Evolutionary conservation across 2,888 invertebrate species (phyloP).

Genomic region (Chymomyza procnemis): DNA sequence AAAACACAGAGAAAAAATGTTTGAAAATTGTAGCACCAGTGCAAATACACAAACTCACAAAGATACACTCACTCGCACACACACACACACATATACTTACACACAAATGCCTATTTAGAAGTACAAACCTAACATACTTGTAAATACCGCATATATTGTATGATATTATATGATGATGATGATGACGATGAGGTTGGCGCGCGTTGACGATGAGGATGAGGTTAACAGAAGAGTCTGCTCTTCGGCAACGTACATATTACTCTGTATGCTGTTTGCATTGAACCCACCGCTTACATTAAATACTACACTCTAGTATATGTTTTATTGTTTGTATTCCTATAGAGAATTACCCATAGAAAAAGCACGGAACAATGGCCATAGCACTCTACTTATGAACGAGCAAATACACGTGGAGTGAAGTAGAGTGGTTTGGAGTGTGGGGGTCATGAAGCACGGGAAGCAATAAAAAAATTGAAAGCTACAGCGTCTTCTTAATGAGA

Average conservation of each 20-base stretch:
- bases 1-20: slow-evolving; percentile 27
- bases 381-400: neutral
- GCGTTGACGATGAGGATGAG: slow-evolving; percentile 6
- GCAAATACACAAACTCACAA: slow-evolving; percentile 31
- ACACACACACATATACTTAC: neutral
- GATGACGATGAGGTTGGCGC: too few species aligned
- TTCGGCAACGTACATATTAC: neutral
- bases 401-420: neutral
- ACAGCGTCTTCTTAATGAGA: neutral
- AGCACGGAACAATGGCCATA: neutral
- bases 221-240: neutral
- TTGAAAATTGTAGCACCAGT: slow-evolving; percentile 38
- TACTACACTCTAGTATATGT: neutral
- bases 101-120: neutral
- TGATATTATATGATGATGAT: slow-evolving; percentile 26
- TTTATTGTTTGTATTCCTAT: neutral
- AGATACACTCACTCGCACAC: neutral
- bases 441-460: neutral
- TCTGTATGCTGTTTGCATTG: neutral
- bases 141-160: slow-evolving; percentile 25
- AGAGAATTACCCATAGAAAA: neutral
- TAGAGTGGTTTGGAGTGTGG: too few species aligned
- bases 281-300: neutral
- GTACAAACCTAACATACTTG: slow-evolving; percentile 13
- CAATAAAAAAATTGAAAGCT: neutral